Evolutionary conservation across 1,140 invertebrate species (phyloP).

Genomic region (Drosophila hydei): DNA sequence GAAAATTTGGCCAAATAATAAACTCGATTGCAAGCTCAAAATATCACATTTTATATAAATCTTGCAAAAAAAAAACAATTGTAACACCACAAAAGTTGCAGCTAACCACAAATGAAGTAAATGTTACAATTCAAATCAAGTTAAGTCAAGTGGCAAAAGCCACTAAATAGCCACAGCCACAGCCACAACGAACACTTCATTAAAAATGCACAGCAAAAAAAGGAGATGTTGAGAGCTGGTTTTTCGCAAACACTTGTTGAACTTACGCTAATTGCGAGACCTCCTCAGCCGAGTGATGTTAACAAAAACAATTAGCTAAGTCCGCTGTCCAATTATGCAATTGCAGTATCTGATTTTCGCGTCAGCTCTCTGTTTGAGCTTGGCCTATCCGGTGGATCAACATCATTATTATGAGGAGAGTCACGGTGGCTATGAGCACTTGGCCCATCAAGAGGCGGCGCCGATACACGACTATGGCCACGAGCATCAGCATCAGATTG

Average conservation of each 20-base stretch:
- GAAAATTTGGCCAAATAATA: too few species aligned
- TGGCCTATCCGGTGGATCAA: slow-evolving; percentile 80
- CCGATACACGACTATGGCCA: slow-evolving; percentile 70
- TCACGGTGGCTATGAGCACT: slow-evolving; percentile 72
- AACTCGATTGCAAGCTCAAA: not conserved
- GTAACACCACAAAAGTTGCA: slow-evolving; percentile 14
- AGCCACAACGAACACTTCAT: slow-evolving; percentile 62
- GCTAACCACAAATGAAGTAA: slow-evolving; percentile 20
- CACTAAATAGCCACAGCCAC: slow-evolving; percentile 16
- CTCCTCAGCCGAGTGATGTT: slow-evolving; percentile 19
- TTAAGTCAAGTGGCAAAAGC: slow-evolving; percentile 44
- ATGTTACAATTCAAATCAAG: slow-evolving; percentile 41
- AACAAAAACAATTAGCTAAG: slow-evolving; percentile 69
- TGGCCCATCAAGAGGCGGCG: slow-evolving; percentile 64
- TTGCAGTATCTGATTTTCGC: slow-evolving; percentile 82
- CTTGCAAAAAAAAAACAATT: not conserved
- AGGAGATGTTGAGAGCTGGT: slow-evolving; percentile 16
- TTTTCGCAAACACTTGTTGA: slow-evolving; percentile 27
- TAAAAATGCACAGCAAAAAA: slow-evolving; percentile 42
- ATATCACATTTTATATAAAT: too few species aligned
- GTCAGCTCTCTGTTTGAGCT: slow-evolving; percentile 73
- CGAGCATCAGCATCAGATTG: slow-evolving; percentile 68
- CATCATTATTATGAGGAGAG: slow-evolving; percentile 77
- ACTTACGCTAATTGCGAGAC: slow-evolving; percentile 54
- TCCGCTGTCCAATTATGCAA: slow-evolving; percentile 58